Base-by-base conservation (phyloP, 1,140 invertebrate species). In the Drosophila trapezifrons region DNA sequence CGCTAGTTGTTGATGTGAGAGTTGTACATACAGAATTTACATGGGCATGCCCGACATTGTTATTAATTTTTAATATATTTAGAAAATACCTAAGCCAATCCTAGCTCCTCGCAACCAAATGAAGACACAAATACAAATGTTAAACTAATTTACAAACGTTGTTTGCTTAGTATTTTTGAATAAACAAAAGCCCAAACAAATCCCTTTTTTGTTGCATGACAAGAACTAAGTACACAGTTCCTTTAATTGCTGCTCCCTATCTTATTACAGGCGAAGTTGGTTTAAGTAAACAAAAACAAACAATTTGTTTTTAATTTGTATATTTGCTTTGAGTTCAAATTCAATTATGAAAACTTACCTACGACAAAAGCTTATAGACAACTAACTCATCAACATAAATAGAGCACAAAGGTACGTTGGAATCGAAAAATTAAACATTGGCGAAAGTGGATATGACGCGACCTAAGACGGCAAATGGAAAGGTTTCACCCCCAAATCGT, bases 261-360 rank as follows among this genome's bases (percentile, higher is more conserved):
- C 8, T 83, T 20, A n/a, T 54, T 80, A 38, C 83, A 87, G 83
- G 83, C 63, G 62, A 40, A 79, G 25, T 65, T 86, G 76, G 83
- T 83, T 76, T 29, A 84, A 84, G 43, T 84, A 86, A 51, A 49
- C 37, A 43, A 56, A 66, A 47, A 62, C 66, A 71, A 43, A 52
- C 54, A 58, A 49, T 27, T 59, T 62, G 37, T 70, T 78, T 78
- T 71, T 69, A 63, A 70, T 83, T 80, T 77, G 22, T 78, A 58
- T 78, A 77, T 86, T 86, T 71, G 52, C 63, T 78, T 78, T 78
- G 57, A 73, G 57, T 78, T 82, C 43, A 87, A 87, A 87, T 86
- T 86, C 54, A 87, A 77, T 76, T 76, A 73, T 82, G 76, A 67
- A 72, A 83, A 66, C 76, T 83, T 89, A 87, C 46, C 76, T 79